Evolutionary conservation across 2,888 invertebrate genomes (phyloP), one percentile per base, ranked within the genome.

Genomic region (Chloromyia formosa): DNA sequence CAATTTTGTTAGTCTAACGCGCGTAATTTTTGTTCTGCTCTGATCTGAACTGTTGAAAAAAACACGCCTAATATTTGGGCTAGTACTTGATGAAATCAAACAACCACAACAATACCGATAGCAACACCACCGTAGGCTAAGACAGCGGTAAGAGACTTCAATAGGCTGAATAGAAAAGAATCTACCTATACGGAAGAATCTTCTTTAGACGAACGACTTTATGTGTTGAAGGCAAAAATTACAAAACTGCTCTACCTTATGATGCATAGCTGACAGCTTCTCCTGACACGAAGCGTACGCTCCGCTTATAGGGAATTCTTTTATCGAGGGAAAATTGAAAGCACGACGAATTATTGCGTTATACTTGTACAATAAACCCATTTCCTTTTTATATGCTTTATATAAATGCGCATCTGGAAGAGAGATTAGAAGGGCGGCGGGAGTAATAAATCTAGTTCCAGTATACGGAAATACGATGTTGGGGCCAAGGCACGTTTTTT

Each of bases 311-410:
- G 45, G 64, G 45, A 27, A 64, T 64, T 64, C 23, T 40, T 42
- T 42, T 64, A 64, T 42, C 20, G 18, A n/a, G 18, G 42, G 9
- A 18, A 64, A 64, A 64, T 64, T 64, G 64, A 42, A 64, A 64
- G 64, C 45, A 20, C 64, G n/a, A 42, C 27, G 45, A 64, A 64
- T 58, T 22, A 58, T 58, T 16, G 18, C 10, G 18, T 58, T 7
- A 9, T 23, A 58, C 12, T 9, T 23, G 54, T 54, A 54, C 5
- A 54, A 7, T n/a, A n/a, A n/a, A n/a, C n/a, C n/a, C n/a, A n/a
- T n/a, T n/a, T n/a, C n/a, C n/a, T n/a, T n/a, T n/a, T n/a, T n/a
- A n/a, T n/a, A n/a, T 54, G n/a, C 5, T 7, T 5, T n/a, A n/a
- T 54, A n/a, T 7, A 7, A 54, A 12, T 42, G 54, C 54, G 16